Evolutionary conservation across 1,140 invertebrate genomes (phyloP).

Genomic region (Halictus rubicundus): DNA sequence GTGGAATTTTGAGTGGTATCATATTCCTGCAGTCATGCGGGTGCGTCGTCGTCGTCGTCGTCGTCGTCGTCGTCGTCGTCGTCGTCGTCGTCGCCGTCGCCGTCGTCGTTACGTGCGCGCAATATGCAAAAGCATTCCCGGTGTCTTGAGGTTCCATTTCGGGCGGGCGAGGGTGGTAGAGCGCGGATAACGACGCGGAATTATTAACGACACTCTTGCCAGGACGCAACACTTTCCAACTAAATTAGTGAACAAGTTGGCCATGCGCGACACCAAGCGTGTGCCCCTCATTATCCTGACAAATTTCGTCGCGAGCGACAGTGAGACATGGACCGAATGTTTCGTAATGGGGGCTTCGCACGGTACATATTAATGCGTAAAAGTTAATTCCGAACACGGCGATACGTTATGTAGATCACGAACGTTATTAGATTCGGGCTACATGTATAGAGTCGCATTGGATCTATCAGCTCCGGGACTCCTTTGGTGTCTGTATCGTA

Average conservation of each 20-base stretch:
- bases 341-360: constrained; percentile 4
- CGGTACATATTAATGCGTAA: constrained; percentile 65
- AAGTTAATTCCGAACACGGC: constrained; percentile 58
- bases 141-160: constrained; percentile 50
- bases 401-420: constrained; percentile 65
- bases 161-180: constrained; percentile 7
- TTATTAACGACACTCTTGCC: constrained; percentile 59
- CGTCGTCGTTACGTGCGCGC: constrained; percentile 33
- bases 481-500: background rate
- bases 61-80: constrained; percentile 5
- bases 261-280: background rate
- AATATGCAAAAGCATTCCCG: constrained; percentile 45
- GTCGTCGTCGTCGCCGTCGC: constrained; percentile 12
- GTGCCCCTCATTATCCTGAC: constrained; percentile 54
- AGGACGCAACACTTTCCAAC: constrained; percentile 54
- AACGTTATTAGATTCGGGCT: constrained; percentile 59
- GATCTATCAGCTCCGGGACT: constrained; percentile 41
- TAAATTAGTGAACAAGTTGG: constrained; percentile 61
- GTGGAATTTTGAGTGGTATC: constrained; percentile 20
- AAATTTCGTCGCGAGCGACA: constrained; percentile 46
- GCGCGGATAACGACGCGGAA: constrained; percentile 55
- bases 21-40: constrained; percentile 5
- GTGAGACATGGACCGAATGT: background rate
- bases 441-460: constrained; percentile 16
- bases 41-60: constrained; percentile 11